Percentiles rank a stretch among this genome's conserved stretches.
Conservation (phyloP, 1,140 invertebrate genomes). For the Drosophila repletoides region DNA sequence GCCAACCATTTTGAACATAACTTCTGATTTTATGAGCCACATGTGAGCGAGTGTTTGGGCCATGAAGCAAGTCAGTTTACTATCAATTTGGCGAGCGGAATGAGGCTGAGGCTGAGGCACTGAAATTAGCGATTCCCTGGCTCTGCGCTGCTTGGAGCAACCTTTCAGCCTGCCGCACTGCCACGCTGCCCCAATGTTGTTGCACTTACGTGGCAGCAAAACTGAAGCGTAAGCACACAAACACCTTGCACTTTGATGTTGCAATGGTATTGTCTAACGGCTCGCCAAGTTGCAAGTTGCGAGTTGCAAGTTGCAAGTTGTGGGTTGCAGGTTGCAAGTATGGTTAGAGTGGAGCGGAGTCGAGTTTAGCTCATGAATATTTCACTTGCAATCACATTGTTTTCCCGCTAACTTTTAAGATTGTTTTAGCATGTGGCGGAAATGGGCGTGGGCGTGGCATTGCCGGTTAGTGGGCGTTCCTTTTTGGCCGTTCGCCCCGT, state of each 20-base stretch:
- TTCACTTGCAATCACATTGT: constrained; percentile 80
- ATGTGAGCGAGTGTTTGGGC: constrained; percentile 49
- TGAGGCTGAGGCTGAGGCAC: constrained; percentile 6
- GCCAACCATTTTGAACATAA: constrained; percentile 62
- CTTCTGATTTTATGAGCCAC: constrained; percentile 76
- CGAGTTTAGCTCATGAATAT: constrained; percentile 76
- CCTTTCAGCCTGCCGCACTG: not conserved
- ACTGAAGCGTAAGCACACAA: constrained; percentile 18
- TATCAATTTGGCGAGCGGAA: constrained; percentile 57
- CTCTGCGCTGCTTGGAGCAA: not conserved
- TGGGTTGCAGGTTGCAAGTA: constrained; percentile 25
- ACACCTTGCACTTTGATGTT: constrained; percentile 29
- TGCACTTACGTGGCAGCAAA: not conserved
- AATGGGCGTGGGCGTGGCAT: constrained; percentile 57
- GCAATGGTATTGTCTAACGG: constrained; percentile 29
- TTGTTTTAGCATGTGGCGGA: constrained; percentile 80
- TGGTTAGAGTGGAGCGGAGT: too few relatives aligned
- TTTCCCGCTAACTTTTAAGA: constrained; percentile 79
- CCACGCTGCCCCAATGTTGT: not conserved
- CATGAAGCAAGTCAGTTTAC: constrained; percentile 46
- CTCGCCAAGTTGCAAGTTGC: constrained; percentile 14
- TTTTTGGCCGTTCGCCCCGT: not conserved
- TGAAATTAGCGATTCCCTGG: constrained; percentile 62
- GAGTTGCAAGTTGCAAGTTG: constrained; percentile 47
- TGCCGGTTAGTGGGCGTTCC: constrained; percentile 33